Conservation (phyloP, 2,797 vertebrate species). For the Lepus townsendii region DNA sequence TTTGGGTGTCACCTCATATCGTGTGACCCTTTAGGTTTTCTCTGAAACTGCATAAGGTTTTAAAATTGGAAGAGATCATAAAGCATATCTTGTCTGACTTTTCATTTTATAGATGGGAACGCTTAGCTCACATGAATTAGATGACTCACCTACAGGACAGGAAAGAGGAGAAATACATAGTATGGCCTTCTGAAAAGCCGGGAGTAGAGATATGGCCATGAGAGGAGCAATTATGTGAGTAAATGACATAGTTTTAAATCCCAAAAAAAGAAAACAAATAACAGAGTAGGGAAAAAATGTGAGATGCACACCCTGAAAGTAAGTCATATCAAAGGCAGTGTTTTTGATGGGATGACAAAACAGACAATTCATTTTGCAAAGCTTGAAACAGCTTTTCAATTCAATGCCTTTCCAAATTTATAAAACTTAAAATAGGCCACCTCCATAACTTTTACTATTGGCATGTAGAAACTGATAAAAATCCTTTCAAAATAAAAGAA, state of each 20-base stretch:
- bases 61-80: not conserved
- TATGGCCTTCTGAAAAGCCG: conserved; percentile 44
- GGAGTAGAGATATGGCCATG: conserved; percentile 1
- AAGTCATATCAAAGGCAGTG: not conserved
- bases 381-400: conserved; percentile 39
- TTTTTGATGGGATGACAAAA: conserved; percentile 56
- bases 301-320: not conserved
- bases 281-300: conserved; percentile 45
- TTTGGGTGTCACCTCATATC: not conserved
- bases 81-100: not conserved
- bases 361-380: conserved; percentile 14
- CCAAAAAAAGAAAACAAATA: conserved; percentile 77
- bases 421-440: conserved; percentile 60
- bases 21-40: conserved; percentile 2
- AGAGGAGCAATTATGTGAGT: conserved; percentile 72
- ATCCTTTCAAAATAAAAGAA: conserved; percentile 40
- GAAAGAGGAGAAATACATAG: conserved; percentile 56
- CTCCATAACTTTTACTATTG: conserved; percentile 19
- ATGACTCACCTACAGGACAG: conserved; percentile 29
- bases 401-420: conserved; percentile 54
- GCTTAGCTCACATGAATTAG: conserved; percentile 16
- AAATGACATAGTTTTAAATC: conserved; percentile 80
- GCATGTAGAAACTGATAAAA: conserved; percentile 14
- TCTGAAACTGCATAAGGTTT: conserved; percentile 13
- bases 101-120: conserved; percentile 4